Base-by-base conservation (phyloP, 2,888 invertebrate species). In the Arrhopalites spinosus region DNA sequence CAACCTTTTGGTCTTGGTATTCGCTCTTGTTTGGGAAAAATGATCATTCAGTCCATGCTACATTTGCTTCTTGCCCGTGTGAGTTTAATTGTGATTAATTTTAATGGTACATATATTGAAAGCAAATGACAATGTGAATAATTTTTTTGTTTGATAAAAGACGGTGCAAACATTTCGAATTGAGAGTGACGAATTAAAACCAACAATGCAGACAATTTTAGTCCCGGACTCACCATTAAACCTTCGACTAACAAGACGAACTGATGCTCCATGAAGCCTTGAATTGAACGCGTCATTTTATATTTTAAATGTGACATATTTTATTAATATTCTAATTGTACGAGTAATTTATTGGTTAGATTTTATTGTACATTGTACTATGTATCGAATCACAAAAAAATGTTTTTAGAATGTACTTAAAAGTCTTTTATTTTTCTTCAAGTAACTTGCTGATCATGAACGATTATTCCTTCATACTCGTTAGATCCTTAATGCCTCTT, bases 1-100 rank as follows among this genome's bases (percentile, higher is more conserved):
- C 83, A 95, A 73, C 95, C 95, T 5, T 95, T 95, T 85, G 93
- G 93, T 0, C 87, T 93, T 79, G 95, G 95, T 0, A 89, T 90
- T 27, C 89, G 95, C 78, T 92, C 93, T 20, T 95, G 95, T 84
- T 89, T 95, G 80, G 95, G 95, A 0, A 90, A 89, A 83, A 92
- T 91, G 84, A 88, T 95, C 79, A 94, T 95, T 0, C 90, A 93
- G 85, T 86, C 89, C 66, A 93, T 94, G 86, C 88, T 95, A 83
- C 88, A 90, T 77, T 87, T 90, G 63, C 87, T 92, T 15, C 84
- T 93, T 63, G 87, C 87, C 30, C 88, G 91, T 88, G 92, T 92
- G 87, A 84, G 81, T 20, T 23, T 15, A n/a, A n/a, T n/a, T n/a
- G n/a, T n/a, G n/a, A n/a, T n/a, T n/a, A n/a, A n/a, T n/a, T n/a